A percentile compares a stretch with the other conserved stretches of the same genome.
Conservation (phyloP, 23 tunicate species). For the Phallusia fumigata region DNA sequence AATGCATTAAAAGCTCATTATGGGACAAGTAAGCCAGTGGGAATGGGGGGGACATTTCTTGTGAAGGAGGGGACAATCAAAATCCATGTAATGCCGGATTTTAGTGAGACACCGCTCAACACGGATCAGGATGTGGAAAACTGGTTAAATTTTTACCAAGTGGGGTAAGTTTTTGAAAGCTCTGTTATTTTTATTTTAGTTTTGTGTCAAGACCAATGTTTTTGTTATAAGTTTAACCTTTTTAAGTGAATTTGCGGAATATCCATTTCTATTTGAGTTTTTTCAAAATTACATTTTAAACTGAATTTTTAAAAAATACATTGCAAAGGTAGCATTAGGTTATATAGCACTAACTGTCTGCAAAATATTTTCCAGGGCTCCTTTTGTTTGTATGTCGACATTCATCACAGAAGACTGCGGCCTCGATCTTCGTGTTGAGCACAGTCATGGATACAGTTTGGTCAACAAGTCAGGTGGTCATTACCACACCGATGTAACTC, state of each 20-base stretch:
- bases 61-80: conserved; percentile 71
- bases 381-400: conserved; percentile 78
- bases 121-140: conserved; percentile 80
- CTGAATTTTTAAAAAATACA: too few species aligned
- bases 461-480: conserved; percentile 75
- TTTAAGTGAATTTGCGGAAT: too few species aligned
- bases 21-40: conserved; percentile 71
- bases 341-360: too few species aligned
- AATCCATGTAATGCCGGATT: conserved; percentile 98
- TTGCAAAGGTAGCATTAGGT: too few species aligned
- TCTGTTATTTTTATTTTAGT: too few species aligned
- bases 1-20: conserved; percentile 55
- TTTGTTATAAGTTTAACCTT: too few species aligned
- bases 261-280: too few species aligned
- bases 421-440: conserved; percentile 81
- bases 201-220: too few species aligned
- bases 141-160: conserved; percentile 85
- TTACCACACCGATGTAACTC: conserved; percentile 87
- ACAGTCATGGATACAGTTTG: conserved; percentile 84
- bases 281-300: too few species aligned
- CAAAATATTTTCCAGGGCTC: conserved; percentile 37
- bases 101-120: conserved; percentile 55
- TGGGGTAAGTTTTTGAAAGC: conserved; percentile 27
- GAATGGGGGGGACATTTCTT: conserved; percentile 93
- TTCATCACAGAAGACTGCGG: conserved; percentile 86